Base-by-base conservation (phyloP, 2,113 vertebrate species). In the Marcusenius ussheri region DNA sequence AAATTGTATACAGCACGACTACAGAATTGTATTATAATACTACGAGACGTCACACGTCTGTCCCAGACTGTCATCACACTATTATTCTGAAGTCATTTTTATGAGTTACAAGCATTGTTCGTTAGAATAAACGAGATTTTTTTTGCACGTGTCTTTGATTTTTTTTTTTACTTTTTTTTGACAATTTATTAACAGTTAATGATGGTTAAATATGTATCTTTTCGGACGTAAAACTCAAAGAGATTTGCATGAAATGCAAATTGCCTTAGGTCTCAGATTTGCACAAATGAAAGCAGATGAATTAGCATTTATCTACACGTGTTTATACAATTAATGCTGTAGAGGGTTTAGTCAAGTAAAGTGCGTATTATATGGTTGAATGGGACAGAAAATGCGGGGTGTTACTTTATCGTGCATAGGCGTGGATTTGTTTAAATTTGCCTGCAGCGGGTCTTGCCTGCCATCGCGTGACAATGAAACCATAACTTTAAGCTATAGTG, bases 401-500 rank as follows among this genome's bases (percentile, higher is more conserved):
- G 62, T 74, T 49, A 83, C 46, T 62, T 83, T 47, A 11, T 84
- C 83, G 45, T 27, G 42, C 84, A 74, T 11, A 77, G 56, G 58
- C 35, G 70, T 77, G 85, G 56, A 56, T 88, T 35, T 88, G 62
- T 42, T 47, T 86, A 46, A 49, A 11, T 51, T 93, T 90, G 94
- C 95, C 94, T 94, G 94, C 91, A 94, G 95, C 93, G 92, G 90
- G 84, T 93, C 90, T 35, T 53, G 92, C 92, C 92, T 94, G 94
- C 93, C 93, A 95, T 97, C 91, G 96, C 96, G 95, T 97, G 96
- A 96, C 96, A 97, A 93, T 94, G 74, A 94, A 92, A 93, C 94
- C 92, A 93, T 95, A 96, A 96, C 95, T 95, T 94, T 93, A 95
- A 95, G 96, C 95, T 96, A 95, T 95, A 94, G 94, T 94, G 95